phyloP scores from a whole-genome alignment of 2,113 vertebrate genomes.

The Petromus typicus region DNA sequence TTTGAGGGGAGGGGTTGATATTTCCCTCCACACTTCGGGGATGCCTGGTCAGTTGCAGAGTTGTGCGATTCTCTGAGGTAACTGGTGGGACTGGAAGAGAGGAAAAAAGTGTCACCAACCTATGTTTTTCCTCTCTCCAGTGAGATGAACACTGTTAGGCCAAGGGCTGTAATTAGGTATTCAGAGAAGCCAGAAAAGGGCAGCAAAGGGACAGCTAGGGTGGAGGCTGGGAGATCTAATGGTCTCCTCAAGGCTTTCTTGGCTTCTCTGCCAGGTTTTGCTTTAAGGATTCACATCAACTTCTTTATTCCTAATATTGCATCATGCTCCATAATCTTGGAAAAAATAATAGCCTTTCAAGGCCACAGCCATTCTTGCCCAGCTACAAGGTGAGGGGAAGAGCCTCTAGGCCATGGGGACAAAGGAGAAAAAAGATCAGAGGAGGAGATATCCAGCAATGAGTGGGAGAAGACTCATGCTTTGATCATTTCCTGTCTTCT shows the following conservation, averaged over 20 bases:
- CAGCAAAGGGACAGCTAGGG: background rate
- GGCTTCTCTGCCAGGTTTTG: background rate
- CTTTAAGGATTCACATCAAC: background rate
- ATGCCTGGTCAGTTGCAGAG: background rate
- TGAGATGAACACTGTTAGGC: background rate
- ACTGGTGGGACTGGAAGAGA: too few species aligned
- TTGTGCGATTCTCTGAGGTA: background rate
- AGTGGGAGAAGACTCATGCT: background rate
- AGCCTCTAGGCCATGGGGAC: background rate
- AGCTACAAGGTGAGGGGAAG: background rate
- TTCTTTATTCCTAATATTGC: background rate
- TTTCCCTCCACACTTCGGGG: background rate
- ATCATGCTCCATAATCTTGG: background rate
- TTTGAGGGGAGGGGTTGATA: background rate
- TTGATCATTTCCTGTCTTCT: background rate
- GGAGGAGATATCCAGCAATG: background rate
- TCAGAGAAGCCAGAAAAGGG: background rate
- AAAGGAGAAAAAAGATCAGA: background rate
- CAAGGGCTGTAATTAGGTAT: background rate
- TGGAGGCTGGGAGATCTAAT: background rate
- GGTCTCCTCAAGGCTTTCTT: background rate
- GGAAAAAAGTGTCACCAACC: background rate
- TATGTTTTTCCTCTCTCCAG: too few species aligned
- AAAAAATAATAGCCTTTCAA: background rate
- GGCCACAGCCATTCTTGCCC: background rate